phyloP scores from a whole-genome alignment of 2,888 invertebrate genomes.

The Syritta pipiens region DNA sequence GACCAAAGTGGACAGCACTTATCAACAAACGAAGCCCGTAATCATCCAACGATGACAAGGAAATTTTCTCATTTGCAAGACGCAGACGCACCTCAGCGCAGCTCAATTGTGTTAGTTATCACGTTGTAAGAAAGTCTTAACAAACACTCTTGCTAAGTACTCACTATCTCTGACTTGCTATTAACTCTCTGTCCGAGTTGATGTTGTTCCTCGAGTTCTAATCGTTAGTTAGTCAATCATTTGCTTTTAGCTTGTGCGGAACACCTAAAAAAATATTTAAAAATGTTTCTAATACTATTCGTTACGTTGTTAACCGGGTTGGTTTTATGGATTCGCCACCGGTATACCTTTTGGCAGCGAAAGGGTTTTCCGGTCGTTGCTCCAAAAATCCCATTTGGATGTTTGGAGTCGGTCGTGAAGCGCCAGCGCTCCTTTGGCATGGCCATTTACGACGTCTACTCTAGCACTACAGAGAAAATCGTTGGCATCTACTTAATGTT shows the following conservation, averaged over 20 bases:
- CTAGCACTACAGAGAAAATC: constrained; percentile 74
- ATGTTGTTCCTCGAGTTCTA: background rate
- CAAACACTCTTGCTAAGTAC: background rate
- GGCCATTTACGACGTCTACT: constrained; percentile 83
- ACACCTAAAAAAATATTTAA: too few species aligned
- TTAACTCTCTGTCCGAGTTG: background rate
- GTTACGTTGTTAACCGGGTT: constrained; percentile 54
- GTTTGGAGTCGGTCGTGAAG: constrained; percentile 81
- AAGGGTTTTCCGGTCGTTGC: constrained; percentile 81
- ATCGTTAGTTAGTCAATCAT: constrained; percentile 3
- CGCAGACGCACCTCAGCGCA: too few species aligned
- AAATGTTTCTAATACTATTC: constrained; percentile 65
- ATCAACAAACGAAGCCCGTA: too few species aligned
- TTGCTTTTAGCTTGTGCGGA: background rate
- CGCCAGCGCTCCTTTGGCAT: constrained; percentile 83
- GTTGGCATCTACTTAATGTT: constrained; percentile 84
- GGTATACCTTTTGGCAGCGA: constrained; percentile 81
- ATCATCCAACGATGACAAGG: too few species aligned
- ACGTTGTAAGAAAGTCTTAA: too few species aligned
- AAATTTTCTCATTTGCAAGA: too few species aligned
- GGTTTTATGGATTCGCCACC: constrained; percentile 72
- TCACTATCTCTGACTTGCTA: too few species aligned
- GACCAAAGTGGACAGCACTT: too few species aligned
- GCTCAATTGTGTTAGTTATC: too few species aligned
- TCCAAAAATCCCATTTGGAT: constrained; percentile 83